A percentile compares a stretch with the other conserved stretches of the same genome.
phyloP scores from a whole-genome alignment of 2,797 vertebrate species.

The Silurus aristotelis region DNA sequence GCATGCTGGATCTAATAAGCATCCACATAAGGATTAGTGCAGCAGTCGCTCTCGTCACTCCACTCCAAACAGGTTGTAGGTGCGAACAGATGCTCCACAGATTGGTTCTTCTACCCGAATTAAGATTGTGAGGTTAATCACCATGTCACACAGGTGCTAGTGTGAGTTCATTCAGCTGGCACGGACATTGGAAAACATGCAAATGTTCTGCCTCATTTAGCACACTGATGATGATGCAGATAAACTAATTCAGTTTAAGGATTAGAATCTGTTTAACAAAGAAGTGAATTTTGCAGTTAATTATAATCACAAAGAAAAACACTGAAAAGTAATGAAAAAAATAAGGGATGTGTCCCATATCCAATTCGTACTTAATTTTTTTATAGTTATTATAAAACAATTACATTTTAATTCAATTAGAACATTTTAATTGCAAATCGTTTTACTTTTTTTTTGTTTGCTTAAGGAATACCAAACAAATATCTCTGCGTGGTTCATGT shows the following conservation, averaged over 20 bases:
- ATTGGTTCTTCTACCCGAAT: conserved; percentile 78
- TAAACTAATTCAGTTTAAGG: not conserved
- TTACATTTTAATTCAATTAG: too few species aligned
- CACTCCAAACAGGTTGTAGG: conserved; percentile 70
- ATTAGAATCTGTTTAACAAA: not conserved
- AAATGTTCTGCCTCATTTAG: conserved; percentile 8
- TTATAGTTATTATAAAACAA: too few species aligned
- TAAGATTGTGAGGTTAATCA: conserved; percentile 70
- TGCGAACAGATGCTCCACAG: conserved; percentile 76
- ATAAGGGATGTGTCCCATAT: too few species aligned
- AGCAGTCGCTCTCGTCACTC: not conserved
- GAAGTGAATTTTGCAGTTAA: not conserved
- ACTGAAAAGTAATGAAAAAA: too few species aligned
- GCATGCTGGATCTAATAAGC: not conserved
- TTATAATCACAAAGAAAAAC: too few species aligned
- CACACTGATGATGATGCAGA: not conserved
- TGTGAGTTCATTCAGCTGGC: not conserved
- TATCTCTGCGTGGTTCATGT: not conserved
- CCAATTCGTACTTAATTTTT: too few species aligned
- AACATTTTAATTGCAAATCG: too few species aligned
- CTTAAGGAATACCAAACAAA: too few species aligned
- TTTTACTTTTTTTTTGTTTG: too few species aligned
- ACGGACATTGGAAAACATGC: not conserved
- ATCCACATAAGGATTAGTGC: not conserved
- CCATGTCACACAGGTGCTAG: not conserved